A percentile compares a stretch with the other conserved stretches of the same genome.
phyloP scores from a whole-genome alignment of 2,113 vertebrate genomes.

The Mustelus asterias region DNA sequence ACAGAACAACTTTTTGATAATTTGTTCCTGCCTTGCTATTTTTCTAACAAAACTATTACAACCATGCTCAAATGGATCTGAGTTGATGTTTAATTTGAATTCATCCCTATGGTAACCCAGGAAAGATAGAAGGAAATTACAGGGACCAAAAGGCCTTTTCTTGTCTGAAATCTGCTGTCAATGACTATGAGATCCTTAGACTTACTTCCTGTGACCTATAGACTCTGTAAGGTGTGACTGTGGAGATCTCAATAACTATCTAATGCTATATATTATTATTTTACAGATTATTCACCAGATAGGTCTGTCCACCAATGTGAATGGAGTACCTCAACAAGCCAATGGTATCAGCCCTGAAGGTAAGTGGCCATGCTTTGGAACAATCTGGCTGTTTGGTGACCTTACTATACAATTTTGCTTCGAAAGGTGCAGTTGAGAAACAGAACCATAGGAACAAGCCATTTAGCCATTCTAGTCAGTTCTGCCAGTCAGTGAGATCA shows the following conservation, averaged over 20 bases:
- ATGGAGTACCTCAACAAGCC: constrained; percentile 66
- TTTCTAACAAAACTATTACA: background rate
- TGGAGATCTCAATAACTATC: background rate
- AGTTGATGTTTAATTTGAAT: background rate
- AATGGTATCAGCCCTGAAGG: constrained; percentile 75
- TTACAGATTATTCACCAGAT: constrained; percentile 65
- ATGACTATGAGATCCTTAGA: background rate
- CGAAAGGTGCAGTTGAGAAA: background rate
- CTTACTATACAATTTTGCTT: background rate
- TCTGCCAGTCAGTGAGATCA: too few relatives aligned
- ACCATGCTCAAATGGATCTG: background rate
- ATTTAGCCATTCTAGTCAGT: background rate
- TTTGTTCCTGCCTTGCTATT: background rate
- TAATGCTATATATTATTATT: constrained; percentile 13
- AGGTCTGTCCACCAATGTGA: constrained; percentile 69
- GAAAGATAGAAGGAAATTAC: background rate
- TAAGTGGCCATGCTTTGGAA: constrained; percentile 45
- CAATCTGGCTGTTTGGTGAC: background rate
- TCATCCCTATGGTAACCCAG: background rate
- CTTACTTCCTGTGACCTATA: background rate
- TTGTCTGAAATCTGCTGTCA: background rate
- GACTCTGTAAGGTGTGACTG: background rate
- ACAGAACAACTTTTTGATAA: background rate
- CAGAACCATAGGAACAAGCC: background rate
- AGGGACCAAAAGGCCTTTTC: background rate